These are phyloP conservation scores for Oceanodroma tethys DNA, from an alignment of 2,113 vertebrate genomes.

Conservation along the genomic window DNA sequence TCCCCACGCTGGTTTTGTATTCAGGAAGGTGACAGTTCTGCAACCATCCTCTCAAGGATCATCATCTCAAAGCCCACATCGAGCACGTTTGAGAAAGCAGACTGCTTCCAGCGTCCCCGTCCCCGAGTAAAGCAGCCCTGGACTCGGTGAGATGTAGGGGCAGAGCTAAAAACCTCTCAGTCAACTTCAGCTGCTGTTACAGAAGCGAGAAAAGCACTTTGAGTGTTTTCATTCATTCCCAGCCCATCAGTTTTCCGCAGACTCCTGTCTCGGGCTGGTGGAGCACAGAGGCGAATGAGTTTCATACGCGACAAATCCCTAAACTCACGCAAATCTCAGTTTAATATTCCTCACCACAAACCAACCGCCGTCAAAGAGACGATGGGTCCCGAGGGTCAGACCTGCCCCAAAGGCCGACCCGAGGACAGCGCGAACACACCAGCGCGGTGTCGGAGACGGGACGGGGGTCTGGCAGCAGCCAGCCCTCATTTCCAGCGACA, in stretches of 20 bases:
- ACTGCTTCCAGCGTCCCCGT: fast-evolving
- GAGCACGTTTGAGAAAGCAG: not conserved
- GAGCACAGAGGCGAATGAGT: not conserved
- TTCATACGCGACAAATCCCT: fast-evolving
- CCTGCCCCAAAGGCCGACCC: not conserved
- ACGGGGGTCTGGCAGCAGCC: not conserved
- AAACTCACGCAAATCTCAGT: not conserved
- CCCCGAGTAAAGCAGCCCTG: not conserved
- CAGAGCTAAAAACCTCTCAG: not conserved
- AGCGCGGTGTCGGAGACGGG: fast-evolving
- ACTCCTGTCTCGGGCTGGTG: fast-evolving
- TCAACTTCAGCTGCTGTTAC: not conserved
- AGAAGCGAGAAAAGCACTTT: not conserved
- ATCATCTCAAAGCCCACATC: fast-evolving
- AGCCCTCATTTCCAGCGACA: fast-evolving
- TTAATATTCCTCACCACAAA: not conserved
- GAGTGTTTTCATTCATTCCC: not conserved
- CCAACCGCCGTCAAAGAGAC: fast-evolving
- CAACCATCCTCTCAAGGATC: not conserved
- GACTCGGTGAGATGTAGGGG: fast-evolving
- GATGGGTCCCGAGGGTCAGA: not conserved
- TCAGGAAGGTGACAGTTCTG: fast-evolving
- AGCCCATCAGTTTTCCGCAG: not conserved
- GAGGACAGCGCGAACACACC: not conserved
- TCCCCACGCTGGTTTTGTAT: not conserved